Percentiles rank a stretch among this genome's conserved stretches.
Evolutionary conservation across 2,888 invertebrate species (phyloP).

Genomic region (Nemoura dubitans): DNA sequence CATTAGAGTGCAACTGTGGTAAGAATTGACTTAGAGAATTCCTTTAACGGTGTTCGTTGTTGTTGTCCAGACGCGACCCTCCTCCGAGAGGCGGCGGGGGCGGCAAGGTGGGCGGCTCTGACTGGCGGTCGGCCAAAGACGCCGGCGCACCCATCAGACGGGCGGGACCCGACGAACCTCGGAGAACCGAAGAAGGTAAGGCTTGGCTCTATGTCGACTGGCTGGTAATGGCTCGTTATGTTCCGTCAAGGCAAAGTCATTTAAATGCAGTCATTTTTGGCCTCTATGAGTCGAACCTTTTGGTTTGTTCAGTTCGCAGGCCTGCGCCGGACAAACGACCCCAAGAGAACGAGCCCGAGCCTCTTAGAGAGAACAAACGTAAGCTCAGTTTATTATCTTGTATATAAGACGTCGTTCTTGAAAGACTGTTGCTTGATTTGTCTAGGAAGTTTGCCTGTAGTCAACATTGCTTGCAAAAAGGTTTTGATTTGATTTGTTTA

Average conservation of each 20-base stretch:
- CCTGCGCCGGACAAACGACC: slow-evolving; percentile 46
- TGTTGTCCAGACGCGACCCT: slow-evolving; percentile 53
- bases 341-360: slow-evolving; percentile 44
- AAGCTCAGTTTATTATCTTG: not conserved
- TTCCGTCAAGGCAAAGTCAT: too few relatives aligned
- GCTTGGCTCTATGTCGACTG: not conserved
- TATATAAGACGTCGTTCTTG: too few relatives aligned
- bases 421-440: too few relatives aligned
- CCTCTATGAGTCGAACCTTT: not conserved
- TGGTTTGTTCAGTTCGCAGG: slow-evolving; percentile 41
- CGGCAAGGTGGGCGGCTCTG: slow-evolving; percentile 55
- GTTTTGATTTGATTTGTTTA: too few relatives aligned
- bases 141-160: slow-evolving; percentile 51
- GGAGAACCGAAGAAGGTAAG: slow-evolving; percentile 46
- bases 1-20: too few relatives aligned
- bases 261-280: too few relatives aligned
- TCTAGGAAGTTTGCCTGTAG: too few relatives aligned
- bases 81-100: slow-evolving; percentile 57
- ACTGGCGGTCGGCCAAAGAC: slow-evolving; percentile 49
- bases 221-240: too few relatives aligned
- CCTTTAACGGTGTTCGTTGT: too few relatives aligned
- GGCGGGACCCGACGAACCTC: slow-evolving; percentile 17
- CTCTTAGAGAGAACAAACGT: slow-evolving; percentile 47
- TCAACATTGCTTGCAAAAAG: too few relatives aligned
- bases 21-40: too few relatives aligned